phyloP scores from a whole-genome alignment of 2,113 vertebrate species.

The Ochotona princeps region DNA sequence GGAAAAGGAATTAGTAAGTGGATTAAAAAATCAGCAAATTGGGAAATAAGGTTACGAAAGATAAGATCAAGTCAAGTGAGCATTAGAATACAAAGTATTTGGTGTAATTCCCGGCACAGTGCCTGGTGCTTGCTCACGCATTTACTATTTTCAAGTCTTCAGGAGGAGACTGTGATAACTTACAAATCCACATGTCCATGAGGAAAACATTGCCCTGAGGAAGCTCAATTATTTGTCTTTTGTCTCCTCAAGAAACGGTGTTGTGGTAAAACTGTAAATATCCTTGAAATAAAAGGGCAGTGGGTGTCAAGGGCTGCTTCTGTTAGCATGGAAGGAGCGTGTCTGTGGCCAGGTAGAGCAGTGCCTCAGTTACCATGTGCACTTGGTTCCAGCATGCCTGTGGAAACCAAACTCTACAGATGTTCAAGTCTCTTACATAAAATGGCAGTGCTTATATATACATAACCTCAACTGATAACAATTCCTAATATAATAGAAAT shows the following conservation, averaged over 20 bases:
- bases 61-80: background rate
- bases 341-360: background rate
- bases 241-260: background rate
- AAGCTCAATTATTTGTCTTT: background rate
- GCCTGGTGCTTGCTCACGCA: background rate
- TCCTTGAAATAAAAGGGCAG: background rate
- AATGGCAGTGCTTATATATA: too few species aligned
- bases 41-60: constrained; percentile 9
- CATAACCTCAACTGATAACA: too few species aligned
- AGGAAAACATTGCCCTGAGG: background rate
- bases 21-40: constrained; percentile 14
- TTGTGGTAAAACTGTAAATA: background rate
- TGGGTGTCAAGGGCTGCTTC: background rate
- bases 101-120: background rate
- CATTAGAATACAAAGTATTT: background rate
- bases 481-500: too few species aligned
- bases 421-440: too few species aligned
- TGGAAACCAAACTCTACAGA: too few species aligned
- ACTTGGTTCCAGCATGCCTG: too few species aligned
- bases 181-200: background rate
- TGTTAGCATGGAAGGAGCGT: background rate
- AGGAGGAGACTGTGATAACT: background rate
- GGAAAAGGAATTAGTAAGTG: background rate
- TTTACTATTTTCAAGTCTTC: background rate
- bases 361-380: too few species aligned